These are phyloP conservation scores for Chloromyia formosa DNA, from an alignment of 2,888 invertebrate species.

Conservation along the genomic window DNA sequence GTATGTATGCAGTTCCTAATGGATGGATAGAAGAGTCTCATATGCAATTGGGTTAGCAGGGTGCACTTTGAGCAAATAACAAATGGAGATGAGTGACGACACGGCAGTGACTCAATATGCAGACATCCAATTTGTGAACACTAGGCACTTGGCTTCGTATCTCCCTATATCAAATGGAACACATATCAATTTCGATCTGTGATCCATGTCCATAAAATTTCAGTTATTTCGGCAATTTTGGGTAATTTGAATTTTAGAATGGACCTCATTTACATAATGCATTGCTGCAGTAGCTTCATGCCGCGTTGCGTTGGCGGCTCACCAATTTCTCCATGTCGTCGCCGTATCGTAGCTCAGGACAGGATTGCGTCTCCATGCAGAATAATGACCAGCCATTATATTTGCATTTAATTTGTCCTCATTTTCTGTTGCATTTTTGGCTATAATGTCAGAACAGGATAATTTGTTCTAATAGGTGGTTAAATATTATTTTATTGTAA, in stretches of 20 bases:
- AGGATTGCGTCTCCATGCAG: not conserved
- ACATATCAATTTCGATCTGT: slow-evolving; percentile 24
- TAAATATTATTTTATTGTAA: too few species aligned
- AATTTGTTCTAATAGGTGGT: too few species aligned
- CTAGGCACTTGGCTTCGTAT: not conserved
- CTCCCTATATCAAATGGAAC: not conserved
- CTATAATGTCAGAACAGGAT: not conserved
- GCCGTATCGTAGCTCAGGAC: too few species aligned
- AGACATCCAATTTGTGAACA: not conserved
- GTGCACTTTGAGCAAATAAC: slow-evolving; percentile 18
- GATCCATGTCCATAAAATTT: slow-evolving; percentile 12
- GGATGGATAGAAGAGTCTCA: not conserved
- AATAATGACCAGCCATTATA: not conserved
- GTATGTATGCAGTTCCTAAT: slow-evolving; percentile 1
- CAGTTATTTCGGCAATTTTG: slow-evolving; percentile 22
- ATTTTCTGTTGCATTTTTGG: not conserved
- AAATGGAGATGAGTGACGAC: not conserved
- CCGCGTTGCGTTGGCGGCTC: slow-evolving; percentile 40
- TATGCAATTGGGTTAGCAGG: slow-evolving; percentile 33
- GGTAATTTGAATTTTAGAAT: not conserved
- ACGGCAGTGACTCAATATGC: not conserved
- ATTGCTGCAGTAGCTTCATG: slow-evolving; percentile 53
- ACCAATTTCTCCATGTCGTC: too few species aligned
- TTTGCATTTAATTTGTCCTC: not conserved
- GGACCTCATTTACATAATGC: slow-evolving; percentile 53